A percentile compares a stretch with the other conserved stretches of the same genome.
Conservation (phyloP, 1,140 invertebrate species). For the Drosophila lowei region DNA sequence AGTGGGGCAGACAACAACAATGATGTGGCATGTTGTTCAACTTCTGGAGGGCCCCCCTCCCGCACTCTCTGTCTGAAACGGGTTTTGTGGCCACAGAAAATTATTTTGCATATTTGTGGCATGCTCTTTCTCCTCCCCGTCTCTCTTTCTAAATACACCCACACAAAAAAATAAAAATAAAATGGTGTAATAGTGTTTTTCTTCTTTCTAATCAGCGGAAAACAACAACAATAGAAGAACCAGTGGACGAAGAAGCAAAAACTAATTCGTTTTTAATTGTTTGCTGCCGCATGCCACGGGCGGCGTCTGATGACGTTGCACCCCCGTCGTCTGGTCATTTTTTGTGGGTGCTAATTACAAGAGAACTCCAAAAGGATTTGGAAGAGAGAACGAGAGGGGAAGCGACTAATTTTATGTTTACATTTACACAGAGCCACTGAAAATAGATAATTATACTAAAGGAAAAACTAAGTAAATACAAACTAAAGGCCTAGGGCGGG, state of each 20-base stretch:
- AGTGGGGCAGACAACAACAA: slow-evolving; percentile 67
- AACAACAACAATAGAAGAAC: slow-evolving; percentile 10
- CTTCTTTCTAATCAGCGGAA: slow-evolving; percentile 34
- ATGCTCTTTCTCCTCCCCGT: slow-evolving; percentile 16
- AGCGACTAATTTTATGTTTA: neutral
- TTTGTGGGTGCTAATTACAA: slow-evolving; percentile 35
- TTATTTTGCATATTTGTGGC: slow-evolving; percentile 42
- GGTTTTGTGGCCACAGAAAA: slow-evolving; percentile 48
- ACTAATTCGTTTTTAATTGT: slow-evolving; percentile 73
- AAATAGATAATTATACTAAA: slow-evolving; percentile 22
- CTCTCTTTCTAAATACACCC: neutral
- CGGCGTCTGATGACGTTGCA: slow-evolving; percentile 21
- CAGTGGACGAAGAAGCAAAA: neutral
- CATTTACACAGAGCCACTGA: neutral
- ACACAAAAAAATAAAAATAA: neutral
- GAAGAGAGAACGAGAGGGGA: neutral
- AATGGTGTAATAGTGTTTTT: slow-evolving; percentile 25
- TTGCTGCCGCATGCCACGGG: slow-evolving; percentile 16
- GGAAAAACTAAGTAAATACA: slow-evolving; percentile 12
- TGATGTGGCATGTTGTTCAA: slow-evolving; percentile 53
- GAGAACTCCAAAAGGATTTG: slow-evolving; percentile 22
- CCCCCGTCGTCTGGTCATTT: slow-evolving; percentile 2
- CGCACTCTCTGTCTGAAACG: slow-evolving; percentile 42
- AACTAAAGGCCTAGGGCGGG: no score
- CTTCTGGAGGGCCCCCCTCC: slow-evolving; percentile 9